These are phyloP conservation scores for Microctonus brassicae DNA, from an alignment of 2,888 invertebrate genomes.

Conservation along the genomic window DNA sequence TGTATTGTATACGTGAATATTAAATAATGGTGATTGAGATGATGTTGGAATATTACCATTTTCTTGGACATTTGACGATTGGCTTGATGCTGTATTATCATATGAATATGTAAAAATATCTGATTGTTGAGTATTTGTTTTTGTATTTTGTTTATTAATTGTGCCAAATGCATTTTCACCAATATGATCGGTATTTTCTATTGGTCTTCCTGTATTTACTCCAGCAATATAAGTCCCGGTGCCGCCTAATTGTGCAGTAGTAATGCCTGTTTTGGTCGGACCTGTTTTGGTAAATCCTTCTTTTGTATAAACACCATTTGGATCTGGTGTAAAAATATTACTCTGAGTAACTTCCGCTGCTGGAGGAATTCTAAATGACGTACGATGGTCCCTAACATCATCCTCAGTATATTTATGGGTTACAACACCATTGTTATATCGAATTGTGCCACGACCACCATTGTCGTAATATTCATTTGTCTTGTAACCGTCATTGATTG, in stretches of 20 bases:
- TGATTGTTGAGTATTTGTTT: background rate
- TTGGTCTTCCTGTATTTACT: conserved; percentile 48
- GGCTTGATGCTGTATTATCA: conserved; percentile 11
- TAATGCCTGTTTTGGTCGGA: conserved; percentile 62
- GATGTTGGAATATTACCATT: conserved; percentile 35
- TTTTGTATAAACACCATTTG: conserved; percentile 43
- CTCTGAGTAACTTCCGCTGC: conserved; percentile 50
- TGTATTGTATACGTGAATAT: conserved; percentile 54
- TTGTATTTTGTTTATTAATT: conserved; percentile 44
- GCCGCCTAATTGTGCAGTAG: conserved; percentile 62
- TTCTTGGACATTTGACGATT: conserved; percentile 17
- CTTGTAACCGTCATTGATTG: conserved; percentile 49
- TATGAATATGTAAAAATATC: conserved; percentile 44
- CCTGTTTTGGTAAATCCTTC: conserved; percentile 65
- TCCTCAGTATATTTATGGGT: conserved; percentile 60
- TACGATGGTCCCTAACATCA: conserved; percentile 58
- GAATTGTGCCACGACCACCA: conserved; percentile 58
- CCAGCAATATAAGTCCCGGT: conserved; percentile 62
- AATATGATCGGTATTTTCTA: conserved; percentile 55
- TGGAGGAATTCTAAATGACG: conserved; percentile 34
- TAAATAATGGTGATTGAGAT: conserved; percentile 50
- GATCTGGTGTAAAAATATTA: conserved; percentile 26
- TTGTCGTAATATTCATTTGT: conserved; percentile 61
- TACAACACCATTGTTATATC: conserved; percentile 58
- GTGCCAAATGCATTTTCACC: conserved; percentile 62